phyloP scores from a whole-genome alignment of 2,888 invertebrate genomes.

The Acronicta aceris region DNA sequence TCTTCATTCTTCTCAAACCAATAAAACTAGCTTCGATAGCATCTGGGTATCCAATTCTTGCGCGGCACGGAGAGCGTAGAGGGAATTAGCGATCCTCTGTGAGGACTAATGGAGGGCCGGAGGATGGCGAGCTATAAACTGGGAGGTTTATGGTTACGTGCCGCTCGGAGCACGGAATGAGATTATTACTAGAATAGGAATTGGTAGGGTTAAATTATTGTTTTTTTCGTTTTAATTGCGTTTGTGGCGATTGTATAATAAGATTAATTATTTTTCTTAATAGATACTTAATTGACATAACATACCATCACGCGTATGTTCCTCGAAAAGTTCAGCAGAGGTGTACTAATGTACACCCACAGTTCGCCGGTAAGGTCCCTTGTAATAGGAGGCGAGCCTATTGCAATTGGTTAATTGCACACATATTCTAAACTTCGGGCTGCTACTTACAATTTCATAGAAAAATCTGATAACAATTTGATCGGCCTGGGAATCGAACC shows the following conservation, averaged over 20 bases:
- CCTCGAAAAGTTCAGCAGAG: too few species aligned
- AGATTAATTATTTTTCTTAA: too few species aligned
- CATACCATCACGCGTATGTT: too few species aligned
- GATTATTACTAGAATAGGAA: constrained; percentile 55
- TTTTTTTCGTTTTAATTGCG: constrained; percentile 25
- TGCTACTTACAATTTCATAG: too few species aligned
- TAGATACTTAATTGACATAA: too few species aligned
- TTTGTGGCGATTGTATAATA: constrained; percentile 3
- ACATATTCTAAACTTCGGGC: too few species aligned
- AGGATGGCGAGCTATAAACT: constrained; percentile 52
- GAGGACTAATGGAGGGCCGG: constrained; percentile 55
- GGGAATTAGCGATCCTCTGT: constrained; percentile 58
- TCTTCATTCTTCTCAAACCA: constrained; percentile 14
- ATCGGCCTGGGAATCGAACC: too few species aligned
- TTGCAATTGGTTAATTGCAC: too few species aligned
- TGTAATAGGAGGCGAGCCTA: too few species aligned
- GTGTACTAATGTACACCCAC: too few species aligned
- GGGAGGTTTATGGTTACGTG: constrained; percentile 53
- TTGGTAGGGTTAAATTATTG: constrained; percentile 39
- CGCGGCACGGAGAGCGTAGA: constrained; percentile 44
- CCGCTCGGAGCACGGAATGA: constrained; percentile 32
- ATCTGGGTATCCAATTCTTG: constrained; percentile 49
- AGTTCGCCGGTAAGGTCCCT: too few species aligned
- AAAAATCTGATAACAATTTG: too few species aligned
- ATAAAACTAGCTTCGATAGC: constrained; percentile 51